Evolutionary conservation across 1,140 invertebrate species (phyloP).

Genomic region (Bradysia coprophila): DNA sequence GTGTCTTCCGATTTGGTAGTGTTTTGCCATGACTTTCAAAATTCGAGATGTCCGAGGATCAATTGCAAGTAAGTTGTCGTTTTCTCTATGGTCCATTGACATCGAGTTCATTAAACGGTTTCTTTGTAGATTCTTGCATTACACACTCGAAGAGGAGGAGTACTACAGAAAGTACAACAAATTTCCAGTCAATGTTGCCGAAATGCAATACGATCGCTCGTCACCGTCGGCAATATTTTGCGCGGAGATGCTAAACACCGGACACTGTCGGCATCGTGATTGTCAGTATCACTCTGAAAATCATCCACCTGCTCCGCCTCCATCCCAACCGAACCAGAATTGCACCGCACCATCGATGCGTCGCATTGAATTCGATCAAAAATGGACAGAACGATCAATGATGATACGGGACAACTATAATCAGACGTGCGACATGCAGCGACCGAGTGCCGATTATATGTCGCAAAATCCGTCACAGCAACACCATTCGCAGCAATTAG

Average conservation of each 20-base stretch:
- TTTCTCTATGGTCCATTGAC: neutral
- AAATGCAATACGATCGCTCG: constrained; percentile 8
- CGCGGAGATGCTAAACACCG: constrained; percentile 12
- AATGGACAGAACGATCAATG: neutral
- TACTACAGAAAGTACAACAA: constrained; percentile 48
- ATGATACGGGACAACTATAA: neutral
- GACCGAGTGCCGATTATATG: neutral
- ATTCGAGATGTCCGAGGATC: constrained; percentile 41
- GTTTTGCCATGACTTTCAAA: constrained; percentile 75
- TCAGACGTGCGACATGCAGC: neutral
- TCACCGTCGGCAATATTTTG: constrained; percentile 15
- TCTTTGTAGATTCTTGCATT: constrained; percentile 48
- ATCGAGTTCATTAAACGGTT: constrained; percentile 4
- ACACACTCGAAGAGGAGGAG: constrained; percentile 56
- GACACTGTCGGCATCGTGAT: neutral
- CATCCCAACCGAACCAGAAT: neutral
- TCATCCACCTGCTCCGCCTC: neutral
- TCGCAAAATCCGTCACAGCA: neutral
- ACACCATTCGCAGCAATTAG: too few relatives aligned
- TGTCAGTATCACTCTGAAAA: neutral
- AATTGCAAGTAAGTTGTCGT: constrained; percentile 27
- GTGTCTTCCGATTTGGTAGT: neutral
- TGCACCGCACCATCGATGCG: neutral
- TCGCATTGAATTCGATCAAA: neutral
- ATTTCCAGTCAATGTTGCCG: constrained; percentile 30